phyloP scores from a whole-genome alignment of 2,797 vertebrate species.

The Pyrocephalus nanus region DNA sequence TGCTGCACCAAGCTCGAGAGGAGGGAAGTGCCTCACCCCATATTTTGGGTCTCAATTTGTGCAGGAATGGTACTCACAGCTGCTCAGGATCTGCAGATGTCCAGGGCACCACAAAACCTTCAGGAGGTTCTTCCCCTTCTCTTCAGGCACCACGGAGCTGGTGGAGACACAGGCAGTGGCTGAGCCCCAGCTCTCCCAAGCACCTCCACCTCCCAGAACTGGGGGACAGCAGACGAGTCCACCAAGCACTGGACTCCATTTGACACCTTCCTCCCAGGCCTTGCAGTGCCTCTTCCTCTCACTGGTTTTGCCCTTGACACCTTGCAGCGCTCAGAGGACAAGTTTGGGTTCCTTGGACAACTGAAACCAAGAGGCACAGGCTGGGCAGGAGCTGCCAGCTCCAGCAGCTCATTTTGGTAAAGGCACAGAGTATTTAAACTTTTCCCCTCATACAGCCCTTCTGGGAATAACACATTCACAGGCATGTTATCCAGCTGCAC shows the following conservation, averaged over 20 bases:
- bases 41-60: background rate
- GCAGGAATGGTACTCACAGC: background rate
- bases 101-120: background rate
- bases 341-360: background rate
- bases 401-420: background rate
- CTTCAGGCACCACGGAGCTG: background rate
- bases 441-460: background rate
- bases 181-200: background rate
- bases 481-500: accelerated
- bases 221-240: background rate
- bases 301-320: background rate
- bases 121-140: background rate
- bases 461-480: background rate
- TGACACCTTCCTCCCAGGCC: background rate
- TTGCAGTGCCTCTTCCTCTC: background rate
- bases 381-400: background rate
- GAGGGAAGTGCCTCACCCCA: background rate
- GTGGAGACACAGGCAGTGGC: background rate
- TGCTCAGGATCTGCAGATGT: background rate
- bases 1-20: background rate
- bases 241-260: background rate
- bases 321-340: background rate
- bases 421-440: background rate
- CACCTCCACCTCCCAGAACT: background rate
- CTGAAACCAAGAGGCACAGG: background rate